These are phyloP conservation scores for Aethina tumida DNA, from an alignment of 1,140 invertebrate genomes.

Conservation along the genomic window DNA sequence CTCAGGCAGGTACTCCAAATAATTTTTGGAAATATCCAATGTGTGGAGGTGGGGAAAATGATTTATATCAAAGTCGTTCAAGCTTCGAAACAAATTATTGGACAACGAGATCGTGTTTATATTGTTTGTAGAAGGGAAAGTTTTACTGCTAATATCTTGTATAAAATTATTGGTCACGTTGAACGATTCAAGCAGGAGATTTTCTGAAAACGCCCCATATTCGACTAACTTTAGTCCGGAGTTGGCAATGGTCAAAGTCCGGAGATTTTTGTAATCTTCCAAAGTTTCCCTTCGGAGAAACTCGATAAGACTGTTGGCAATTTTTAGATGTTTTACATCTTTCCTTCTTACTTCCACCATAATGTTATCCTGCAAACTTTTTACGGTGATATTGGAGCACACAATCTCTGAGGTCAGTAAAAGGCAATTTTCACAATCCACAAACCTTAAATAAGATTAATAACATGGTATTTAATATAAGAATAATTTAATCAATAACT, in stretches of 20 bases:
- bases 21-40: constrained; percentile 15
- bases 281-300: constrained; percentile 5
- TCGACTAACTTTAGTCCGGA: constrained; percentile 6
- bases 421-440: no score
- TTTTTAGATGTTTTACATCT: no score
- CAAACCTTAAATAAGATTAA: no score
- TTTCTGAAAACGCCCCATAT: constrained; percentile 9
- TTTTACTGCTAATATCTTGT: constrained; percentile 7
- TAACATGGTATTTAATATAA: no score
- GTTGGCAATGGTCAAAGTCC: constrained; percentile 6
- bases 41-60: constrained; percentile 8
- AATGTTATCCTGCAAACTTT: no score
- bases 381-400: no score
- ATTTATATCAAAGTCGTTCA: constrained; percentile 13
- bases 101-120: constrained; percentile 13
- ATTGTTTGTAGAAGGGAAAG: constrained; percentile 2
- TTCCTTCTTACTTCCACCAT: no score
- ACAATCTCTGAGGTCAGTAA: no score
- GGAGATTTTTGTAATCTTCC: constrained; percentile 9
- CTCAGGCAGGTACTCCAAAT: constrained; percentile 10
- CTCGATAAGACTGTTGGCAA: constrained; percentile 10
- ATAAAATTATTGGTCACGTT: constrained; percentile 15
- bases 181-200: constrained; percentile 4
- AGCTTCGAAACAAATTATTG: constrained; percentile 11
- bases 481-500: no score